Percentiles rank a stretch among this genome's conserved stretches.
phyloP scores from a whole-genome alignment of 2,113 vertebrate species.

The Myotis davidii region DNA sequence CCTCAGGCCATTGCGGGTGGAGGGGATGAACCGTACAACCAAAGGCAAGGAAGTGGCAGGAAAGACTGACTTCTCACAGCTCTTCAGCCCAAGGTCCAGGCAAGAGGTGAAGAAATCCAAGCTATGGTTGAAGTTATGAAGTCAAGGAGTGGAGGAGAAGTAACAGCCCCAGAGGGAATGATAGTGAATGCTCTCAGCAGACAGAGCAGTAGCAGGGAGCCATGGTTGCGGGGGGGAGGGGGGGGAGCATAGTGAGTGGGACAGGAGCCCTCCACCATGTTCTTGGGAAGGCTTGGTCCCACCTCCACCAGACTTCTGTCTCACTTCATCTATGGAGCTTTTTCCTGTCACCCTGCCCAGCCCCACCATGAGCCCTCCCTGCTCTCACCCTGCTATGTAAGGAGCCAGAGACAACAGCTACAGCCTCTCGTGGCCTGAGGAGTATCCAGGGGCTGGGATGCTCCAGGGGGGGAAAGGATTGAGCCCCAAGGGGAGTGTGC shows the following conservation, averaged over 20 bases:
- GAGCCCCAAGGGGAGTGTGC: fast-evolving
- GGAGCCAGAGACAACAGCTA: neutral
- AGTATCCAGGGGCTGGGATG: neutral
- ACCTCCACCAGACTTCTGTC: neutral
- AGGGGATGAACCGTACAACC: no score
- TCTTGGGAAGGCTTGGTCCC: neutral
- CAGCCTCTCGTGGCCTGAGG: neutral
- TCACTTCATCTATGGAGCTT: neutral
- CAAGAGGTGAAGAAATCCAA: neutral
- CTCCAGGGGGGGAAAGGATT: neutral
- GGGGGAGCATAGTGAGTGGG: no score
- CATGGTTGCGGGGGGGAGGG: no score
- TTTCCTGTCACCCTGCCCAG: neutral
- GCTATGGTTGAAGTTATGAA: neutral
- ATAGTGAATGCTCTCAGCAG: fast-evolving
- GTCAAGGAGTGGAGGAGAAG: neutral
- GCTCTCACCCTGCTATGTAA: neutral
- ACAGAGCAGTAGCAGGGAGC: fast-evolving
- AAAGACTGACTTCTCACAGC: neutral
- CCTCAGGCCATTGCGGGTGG: neutral
- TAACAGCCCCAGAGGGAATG: neutral
- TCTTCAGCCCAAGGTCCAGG: no score
- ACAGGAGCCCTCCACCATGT: neutral
- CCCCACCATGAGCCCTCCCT: neutral
- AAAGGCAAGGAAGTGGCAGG: neutral